Evolutionary conservation across 2,888 invertebrate genomes (phyloP).

Genomic region (Rhogogaster chlorosoma): DNA sequence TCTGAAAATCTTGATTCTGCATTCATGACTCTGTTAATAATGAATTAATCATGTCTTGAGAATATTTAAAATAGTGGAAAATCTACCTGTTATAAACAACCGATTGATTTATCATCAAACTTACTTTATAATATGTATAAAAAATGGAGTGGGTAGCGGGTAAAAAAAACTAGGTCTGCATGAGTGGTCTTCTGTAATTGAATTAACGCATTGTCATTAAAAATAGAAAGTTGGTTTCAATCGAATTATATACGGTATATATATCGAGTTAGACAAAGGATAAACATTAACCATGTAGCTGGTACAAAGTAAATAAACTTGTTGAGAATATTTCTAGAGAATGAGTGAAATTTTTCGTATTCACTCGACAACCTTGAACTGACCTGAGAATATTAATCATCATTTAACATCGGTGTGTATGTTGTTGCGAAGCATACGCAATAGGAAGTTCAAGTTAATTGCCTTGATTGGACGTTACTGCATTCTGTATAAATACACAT

Average conservation of each 20-base stretch:
- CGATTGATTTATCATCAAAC: neutral
- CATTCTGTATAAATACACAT: neutral
- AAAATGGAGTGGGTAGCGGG: neutral
- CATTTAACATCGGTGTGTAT: neutral
- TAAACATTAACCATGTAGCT: neutral
- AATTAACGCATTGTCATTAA: constrained; percentile 23
- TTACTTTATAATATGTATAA: neutral
- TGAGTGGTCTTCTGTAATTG: neutral
- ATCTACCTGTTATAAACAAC: neutral
- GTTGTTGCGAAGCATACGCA: constrained; percentile 15
- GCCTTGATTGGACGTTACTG: constrained; percentile 42
- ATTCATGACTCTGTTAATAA: neutral
- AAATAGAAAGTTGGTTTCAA: constrained; percentile 33
- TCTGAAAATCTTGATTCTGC: neutral
- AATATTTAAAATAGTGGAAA: neutral
- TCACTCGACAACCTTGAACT: constrained; percentile 28
- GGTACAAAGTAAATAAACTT: neutral
- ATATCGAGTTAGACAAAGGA: neutral
- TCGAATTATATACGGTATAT: neutral
- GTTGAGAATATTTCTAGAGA: neutral
- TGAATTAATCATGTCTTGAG: neutral
- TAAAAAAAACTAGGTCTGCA: neutral
- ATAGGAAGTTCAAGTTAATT: constrained; percentile 48
- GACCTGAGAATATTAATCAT: constrained; percentile 43
- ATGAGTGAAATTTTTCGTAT: neutral